These are phyloP conservation scores for Pygocentrus nattereri DNA, from an alignment of 2,797 vertebrate genomes.

Conservation along the genomic window DNA sequence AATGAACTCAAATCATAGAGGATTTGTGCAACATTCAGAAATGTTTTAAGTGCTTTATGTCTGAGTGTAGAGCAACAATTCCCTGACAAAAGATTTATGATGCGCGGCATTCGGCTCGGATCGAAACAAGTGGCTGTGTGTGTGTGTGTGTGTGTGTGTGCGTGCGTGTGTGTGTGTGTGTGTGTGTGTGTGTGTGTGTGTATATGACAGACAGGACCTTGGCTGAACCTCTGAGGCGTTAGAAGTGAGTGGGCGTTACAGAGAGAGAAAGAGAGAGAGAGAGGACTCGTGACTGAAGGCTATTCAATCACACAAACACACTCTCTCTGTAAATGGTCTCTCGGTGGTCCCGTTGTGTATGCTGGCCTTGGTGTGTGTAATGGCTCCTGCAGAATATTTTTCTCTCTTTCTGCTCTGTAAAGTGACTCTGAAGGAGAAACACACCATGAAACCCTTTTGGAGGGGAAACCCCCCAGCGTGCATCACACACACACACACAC, in stretches of 20 bases:
- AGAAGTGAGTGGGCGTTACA: neutral
- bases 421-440: neutral
- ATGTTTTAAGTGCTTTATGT: no score
- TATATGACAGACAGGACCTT: neutral
- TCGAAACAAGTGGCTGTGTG: no score
- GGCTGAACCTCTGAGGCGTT: neutral
- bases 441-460: neutral
- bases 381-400: neutral
- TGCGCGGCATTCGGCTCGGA: no score
- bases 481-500: no score
- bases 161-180: no score
- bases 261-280: neutral
- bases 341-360: neutral
- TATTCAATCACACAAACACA: slow-evolving; percentile 6
- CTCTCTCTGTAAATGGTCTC: neutral
- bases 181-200: no score
- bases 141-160: no score
- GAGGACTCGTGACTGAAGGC: neutral
- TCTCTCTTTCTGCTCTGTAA: neutral
- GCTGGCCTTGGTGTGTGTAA: neutral
- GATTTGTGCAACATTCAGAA: no score
- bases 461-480: no score
- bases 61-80: no score
- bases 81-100: no score
- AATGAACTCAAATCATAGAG: no score